Evolutionary conservation across 64 coral and sea anemone genomes (phyloP), one percentile per base, ranked within the genome.

Genomic region (Porites australiensis): DNA sequence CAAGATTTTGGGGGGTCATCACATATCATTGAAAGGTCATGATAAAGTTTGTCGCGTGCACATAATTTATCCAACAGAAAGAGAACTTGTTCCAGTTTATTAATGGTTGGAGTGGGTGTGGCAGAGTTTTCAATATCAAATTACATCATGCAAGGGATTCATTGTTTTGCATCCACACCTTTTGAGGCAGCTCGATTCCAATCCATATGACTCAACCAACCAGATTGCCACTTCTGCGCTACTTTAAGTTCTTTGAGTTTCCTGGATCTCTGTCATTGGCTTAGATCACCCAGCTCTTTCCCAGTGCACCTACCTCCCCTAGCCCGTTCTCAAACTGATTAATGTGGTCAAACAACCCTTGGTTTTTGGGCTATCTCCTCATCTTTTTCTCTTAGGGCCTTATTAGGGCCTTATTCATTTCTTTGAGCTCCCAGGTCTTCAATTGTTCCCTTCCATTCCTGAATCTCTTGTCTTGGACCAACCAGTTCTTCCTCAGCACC

Each of bases 1-100:
- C 50, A 86, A 18, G 64, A 70, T 37, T 68, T 86, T 19, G 82
- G 82, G 10, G 70, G 19, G 2, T 86, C 64, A 8, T 86, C 82
- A 69, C 50, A 86, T 52, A 37, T 70, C 45, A 86, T 9, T 69
- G 82, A 67, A 22, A 86, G 82, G 27, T 86, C 82, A 49, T 86
- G 61, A 50, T 86, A 86, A 44, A 68, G 22, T 50, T 86, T 45
- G 64, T 83, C 58, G 8, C 58, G 21, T 8, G 46, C 57, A 62
- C 18, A 83, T 6, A 64, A 83, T 23, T 83, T 83, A 45, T 83
- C 57, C 2, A 83, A 46, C 18, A 83, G 53, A 64, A 58, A 68
- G 23, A 72, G 20, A 23, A 72, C 69, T 43, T 72, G 23, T 72
- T 72, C 22, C 69, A 72, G 0, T 43, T 72, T 44, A 72, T 72